Conservation (phyloP, 2,113 vertebrate genomes). For the Callorhinus ursinus region DNA sequence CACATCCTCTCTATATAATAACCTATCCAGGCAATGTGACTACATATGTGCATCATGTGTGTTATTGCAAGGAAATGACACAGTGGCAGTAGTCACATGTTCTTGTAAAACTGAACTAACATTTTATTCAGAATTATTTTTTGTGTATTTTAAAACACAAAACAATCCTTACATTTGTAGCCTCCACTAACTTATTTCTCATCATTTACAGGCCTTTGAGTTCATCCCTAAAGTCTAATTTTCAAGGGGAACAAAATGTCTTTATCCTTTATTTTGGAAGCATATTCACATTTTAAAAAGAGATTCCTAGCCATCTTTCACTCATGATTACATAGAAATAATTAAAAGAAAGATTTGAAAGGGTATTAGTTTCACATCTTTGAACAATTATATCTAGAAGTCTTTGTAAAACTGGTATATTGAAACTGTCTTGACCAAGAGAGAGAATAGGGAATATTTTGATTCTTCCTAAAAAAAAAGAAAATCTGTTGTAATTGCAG, state of each 20-base stretch:
- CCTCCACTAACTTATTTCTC: neutral
- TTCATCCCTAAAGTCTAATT: neutral
- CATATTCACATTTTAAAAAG: neutral
- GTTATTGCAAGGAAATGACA: neutral
- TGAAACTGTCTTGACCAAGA: neutral
- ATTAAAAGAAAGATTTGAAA: neutral
- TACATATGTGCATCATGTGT: accelerated
- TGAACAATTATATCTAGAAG: neutral
- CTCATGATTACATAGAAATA: neutral
- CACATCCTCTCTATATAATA: accelerated
- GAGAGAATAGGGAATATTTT: neutral
- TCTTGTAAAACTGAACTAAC: accelerated
- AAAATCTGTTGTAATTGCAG: neutral
- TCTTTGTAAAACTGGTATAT: neutral
- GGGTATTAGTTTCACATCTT: neutral
- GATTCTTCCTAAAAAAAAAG: neutral
- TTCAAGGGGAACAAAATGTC: neutral
- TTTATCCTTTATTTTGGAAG: neutral
- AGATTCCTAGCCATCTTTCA: neutral
- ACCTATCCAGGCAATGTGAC: neutral
- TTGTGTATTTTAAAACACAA: neutral
- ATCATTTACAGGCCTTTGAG: neutral
- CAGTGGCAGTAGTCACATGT: accelerated
- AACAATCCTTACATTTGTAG: neutral
- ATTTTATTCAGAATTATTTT: neutral